A percentile compares a stretch with the other conserved stretches of the same genome.
Conservation (phyloP, 2,888 invertebrate species). For the Craniophora ligustri region DNA sequence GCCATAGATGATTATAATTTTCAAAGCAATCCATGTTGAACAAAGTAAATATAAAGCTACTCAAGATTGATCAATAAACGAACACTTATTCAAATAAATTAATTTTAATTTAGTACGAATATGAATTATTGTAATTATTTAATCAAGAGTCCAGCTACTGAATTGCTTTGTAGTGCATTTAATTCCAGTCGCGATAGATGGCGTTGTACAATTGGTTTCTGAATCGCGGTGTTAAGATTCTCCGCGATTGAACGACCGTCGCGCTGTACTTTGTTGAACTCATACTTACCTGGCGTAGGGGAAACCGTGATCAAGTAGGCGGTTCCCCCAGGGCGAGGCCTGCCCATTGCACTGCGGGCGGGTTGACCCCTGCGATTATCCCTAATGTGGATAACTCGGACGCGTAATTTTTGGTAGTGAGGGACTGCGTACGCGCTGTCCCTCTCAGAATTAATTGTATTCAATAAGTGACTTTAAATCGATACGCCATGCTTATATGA, state of each 20-base stretch:
- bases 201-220: constrained; percentile 2
- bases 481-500: no score
- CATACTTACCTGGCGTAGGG: constrained; percentile 4
- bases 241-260: neutral
- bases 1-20: no score
- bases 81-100: no score
- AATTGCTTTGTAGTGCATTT: no score
- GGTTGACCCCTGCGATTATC: constrained; percentile 6
- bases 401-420: constrained; percentile 8
- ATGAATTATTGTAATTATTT: no score
- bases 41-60: no score
- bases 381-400: constrained; percentile 4
- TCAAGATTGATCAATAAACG: no score
- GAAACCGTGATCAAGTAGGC: constrained; percentile 7
- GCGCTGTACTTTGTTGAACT: neutral
- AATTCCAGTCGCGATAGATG: neutral
- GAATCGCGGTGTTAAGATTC: neutral
- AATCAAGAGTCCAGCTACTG: no score
- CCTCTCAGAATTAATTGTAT: neutral
- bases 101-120: no score
- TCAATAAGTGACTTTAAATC: no score
- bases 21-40: no score
- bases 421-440: constrained; percentile 6
- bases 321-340: constrained; percentile 9
- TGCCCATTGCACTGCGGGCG: constrained; percentile 3